Evolutionary conservation across 2,113 vertebrate species (phyloP).

Genomic region (Sula dactylatra): DNA sequence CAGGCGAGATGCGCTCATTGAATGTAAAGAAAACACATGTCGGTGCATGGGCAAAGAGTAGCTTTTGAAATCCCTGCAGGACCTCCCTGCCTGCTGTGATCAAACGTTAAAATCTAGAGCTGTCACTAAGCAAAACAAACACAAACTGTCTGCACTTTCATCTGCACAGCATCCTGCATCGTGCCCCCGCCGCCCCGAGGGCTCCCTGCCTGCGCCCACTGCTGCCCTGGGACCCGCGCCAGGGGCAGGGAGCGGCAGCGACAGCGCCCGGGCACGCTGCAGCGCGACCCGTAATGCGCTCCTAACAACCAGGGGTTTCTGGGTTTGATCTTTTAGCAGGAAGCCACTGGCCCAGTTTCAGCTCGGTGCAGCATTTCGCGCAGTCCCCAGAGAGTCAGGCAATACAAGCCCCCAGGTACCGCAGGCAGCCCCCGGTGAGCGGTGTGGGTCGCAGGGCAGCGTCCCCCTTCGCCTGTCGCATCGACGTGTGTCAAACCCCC

Average conservation of each 20-base stretch:
- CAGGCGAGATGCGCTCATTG: not conserved
- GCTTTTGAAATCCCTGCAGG: constrained; percentile 45
- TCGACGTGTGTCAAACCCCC: not conserved
- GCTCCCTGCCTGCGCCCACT: not conserved
- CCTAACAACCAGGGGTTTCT: not conserved
- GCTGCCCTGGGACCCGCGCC: not conserved
- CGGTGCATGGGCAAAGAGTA: not conserved
- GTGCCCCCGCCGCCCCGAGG: not conserved
- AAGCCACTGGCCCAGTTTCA: not conserved
- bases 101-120: constrained; percentile 37
- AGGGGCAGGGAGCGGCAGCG: not conserved
- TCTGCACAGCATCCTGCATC: not conserved
- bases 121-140: constrained; percentile 37
- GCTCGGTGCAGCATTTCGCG: not conserved
- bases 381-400: not conserved
- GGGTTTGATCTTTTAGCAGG: not conserved
- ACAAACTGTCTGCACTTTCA: not conserved
- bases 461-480: not conserved
- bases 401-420: fast-evolving
- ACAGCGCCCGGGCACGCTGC: not conserved
- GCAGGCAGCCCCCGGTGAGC: not conserved
- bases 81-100: constrained; percentile 51
- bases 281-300: fast-evolving
- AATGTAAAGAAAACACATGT: not conserved
- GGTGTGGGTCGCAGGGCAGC: not conserved